Base-by-base conservation (phyloP, 2,888 invertebrate species). In the Schizotus pectinicornis region DNA sequence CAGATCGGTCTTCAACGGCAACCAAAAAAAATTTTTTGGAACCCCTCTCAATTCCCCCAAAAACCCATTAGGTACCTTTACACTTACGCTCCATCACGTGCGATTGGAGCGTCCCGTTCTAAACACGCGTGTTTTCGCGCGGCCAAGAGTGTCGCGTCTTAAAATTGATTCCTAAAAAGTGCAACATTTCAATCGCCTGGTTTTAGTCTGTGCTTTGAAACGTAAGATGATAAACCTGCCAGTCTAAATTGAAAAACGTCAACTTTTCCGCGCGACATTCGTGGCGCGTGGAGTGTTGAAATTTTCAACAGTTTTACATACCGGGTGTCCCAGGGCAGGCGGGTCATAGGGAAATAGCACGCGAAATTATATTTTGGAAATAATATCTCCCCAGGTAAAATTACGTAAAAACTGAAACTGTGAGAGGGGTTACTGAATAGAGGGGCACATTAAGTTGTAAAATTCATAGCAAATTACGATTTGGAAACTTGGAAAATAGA, bases 261-360 rank as follows among this genome's bases (percentile, higher is more conserved):
- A 46, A 46, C 32, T 46, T 46, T 46, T 33, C 22, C 46, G 22
- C 46, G 46, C 32, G 46, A 14, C 32, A 46, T n/a, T 46, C 46
- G 34, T 46, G 22, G 46, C 46, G 14, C 46, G 46, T 46, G 46
- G 46, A 46, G 34, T 46, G n/a, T 46, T 46, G 33, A 46, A 46
- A 46, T 11, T 46, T 46, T 46, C 46, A 46, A 46, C 46, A 46
- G 46, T 46, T 46, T 46, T 46, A 46, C 9, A 46, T n/a, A n/a
- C n/a, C n/a, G n/a, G n/a, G n/a, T n/a, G n/a, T n/a, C n/a, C n/a
- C n/a, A n/a, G n/a, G n/a, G n/a, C n/a, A n/a, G n/a, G n/a, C n/a
- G n/a, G n/a, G n/a, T n/a, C n/a, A n/a, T n/a, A n/a, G n/a, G n/a
- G n/a, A n/a, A n/a, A n/a, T n/a, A n/a, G n/a, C n/a, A n/a, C n/a